Evolutionary conservation across 2,888 invertebrate species (phyloP), one percentile per base, ranked within the genome.

Genomic region (Melieria picta): DNA sequence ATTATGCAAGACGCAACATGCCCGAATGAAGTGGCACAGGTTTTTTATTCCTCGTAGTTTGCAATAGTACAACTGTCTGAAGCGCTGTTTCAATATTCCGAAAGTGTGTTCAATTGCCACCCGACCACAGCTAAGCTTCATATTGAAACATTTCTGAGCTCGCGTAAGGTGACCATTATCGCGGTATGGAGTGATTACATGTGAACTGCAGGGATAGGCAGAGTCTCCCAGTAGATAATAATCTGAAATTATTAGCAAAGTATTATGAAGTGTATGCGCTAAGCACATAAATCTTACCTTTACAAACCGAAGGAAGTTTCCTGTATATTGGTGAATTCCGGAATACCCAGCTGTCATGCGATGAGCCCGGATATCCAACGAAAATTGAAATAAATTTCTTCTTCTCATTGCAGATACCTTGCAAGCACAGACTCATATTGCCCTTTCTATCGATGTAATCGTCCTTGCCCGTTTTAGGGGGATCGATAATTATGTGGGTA

Each of bases 281-380:
- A 69, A 46, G 16, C 50, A 48, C 46, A 69, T 7, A 10, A 61
- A 11, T 61, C 7, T 61, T 61, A 61, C 43, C 61, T 43, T 45
- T 43, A 42, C 42, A 61, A 61, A 45, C 6, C 61, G 61, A 43
- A n/a, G 57, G 5, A 4, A 66, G 3, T 10, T 66, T 60, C 64
- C 56, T 58, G 46, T 45, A 57, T 55, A 52, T 30, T 6, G 63
- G 63, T n/a, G 57, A 48, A 11, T 72, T 69, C 47, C 65, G 62
- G 4, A 60, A 72, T 30, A 74, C 72, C 47, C 65, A 58, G 13
- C 63, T 74, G 48, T 75, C 75, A 62, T 75, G 71, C 1, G 50
- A 65, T 9, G 72, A 72, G 7, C 77, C 74, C 2, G 73, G 73
- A 64, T 65, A 69, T 42, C 74, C 73, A 62, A 74, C 69, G 50